Base-by-base conservation (phyloP, 1,140 invertebrate genomes). In the Drosophila santomea region DNA sequence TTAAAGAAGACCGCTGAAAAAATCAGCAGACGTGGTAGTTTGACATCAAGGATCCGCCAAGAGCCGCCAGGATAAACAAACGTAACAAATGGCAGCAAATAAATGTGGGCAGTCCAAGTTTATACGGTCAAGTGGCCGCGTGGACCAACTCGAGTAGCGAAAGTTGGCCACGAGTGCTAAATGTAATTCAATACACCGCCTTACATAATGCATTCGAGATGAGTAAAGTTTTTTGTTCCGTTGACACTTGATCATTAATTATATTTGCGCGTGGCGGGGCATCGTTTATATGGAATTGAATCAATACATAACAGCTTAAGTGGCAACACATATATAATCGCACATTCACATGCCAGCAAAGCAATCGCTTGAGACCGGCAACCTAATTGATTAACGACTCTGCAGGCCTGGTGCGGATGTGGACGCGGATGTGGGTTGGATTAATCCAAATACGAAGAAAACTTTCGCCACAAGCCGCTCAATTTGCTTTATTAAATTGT, bases 181-280 rank as follows among this genome's bases (percentile, higher is more conserved):
- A 88, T 76, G 79, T 63, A 76, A 76, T 76, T 76, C 71, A 73
- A 82, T 78, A 82, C 54, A 61, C 44, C 43, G 39, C 47, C 62
- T 48, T 73, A 52, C 55, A 80, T 75, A 86, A 76, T 78, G 64
- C 84, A 88, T 88, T 73, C 62, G 44, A 73, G 75, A 83, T 79
- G 74, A 80, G 61, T 83, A 59, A 66, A 68, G 79, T 60, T 83
- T 64, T 51, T 72, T 50, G 44, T 67, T 52, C n/a, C 47, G 50
- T 77, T 77, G 76, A 88, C 71, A 88, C 76, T 88, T 73, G 84
- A 89, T 89, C 83, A 88, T 86, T 88, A 86, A 86, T 86, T 88
- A 86, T 88, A 86, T 83, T 73, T 82, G 67, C 67, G 72, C 75
- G 63, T 75, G 75, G 76, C 66, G 64, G 71, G 74, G 75, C 68